Base-by-base conservation (phyloP, 2,888 invertebrate genomes). In the Lasioglossum oenotherae region DNA sequence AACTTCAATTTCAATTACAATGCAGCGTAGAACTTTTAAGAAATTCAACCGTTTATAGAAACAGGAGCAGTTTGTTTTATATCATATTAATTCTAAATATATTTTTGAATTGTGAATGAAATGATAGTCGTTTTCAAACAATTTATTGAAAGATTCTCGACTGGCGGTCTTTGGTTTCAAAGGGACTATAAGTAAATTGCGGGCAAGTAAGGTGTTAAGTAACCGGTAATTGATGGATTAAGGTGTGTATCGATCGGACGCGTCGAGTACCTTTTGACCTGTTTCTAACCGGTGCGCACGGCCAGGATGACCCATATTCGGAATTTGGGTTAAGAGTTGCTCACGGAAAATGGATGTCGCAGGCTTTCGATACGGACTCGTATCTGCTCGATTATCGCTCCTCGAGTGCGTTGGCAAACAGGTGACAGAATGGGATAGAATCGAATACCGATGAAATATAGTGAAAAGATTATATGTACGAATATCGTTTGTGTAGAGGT, bases 271-370 rank as follows among this genome's bases (percentile, higher is more conserved):
- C 81, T 76, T 75, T 69, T 38, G 53, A 77, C 77, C 73, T 27
- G n/a, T 73, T 74, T 77, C 53, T 16, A 72, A 49, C 23, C 23
- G 5, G 19, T n/a, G n/a, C n/a, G 27, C n/a, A n/a, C 49, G 2
- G 19, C 16, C 19, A 35, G n/a, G n/a, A 19, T 53, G 79, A 77
- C 78, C 80, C 74, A 81, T 71, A 71, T 86, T 75, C 14, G 14
- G 64, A 49, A 69, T 85, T 74, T 80, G 3, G 77, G 78, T 86
- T 80, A 86, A 86, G 60, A 83, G 75, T 69, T 64, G 41, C 31
- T 67, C 60, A 31, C 1, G 46, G 57, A 46, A 80, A 80, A 74
- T 38, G 38, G 79, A 79, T 44, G 53, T 35, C 27, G 35, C 44
- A 27, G 27, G 69, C 38, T 35, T 74, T 67, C 16, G 64, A 74